Evolutionary conservation across 2,797 vertebrate genomes (phyloP).

Genomic region (Sebastiscus tertius): DNA sequence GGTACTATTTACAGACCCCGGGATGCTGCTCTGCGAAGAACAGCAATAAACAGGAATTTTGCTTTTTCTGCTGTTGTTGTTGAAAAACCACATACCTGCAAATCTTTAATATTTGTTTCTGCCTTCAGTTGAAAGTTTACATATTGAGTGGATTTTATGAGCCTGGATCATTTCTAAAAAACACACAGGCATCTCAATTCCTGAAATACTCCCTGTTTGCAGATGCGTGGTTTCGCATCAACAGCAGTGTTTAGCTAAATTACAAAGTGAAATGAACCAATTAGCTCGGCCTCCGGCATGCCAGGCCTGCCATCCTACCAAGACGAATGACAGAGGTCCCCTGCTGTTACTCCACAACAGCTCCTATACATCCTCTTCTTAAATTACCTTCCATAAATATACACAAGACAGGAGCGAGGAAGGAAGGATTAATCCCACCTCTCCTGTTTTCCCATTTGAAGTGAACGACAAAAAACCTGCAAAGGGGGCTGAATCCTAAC

Average conservation of each 20-base stretch:
- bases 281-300: slow-evolving; percentile 51
- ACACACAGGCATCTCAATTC: slow-evolving; percentile 22
- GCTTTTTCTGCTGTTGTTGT: slow-evolving; percentile 23
- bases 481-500: slow-evolving; percentile 62
- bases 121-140: neutral
- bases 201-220: slow-evolving; percentile 54
- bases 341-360: slow-evolving; percentile 54
- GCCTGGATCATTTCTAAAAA: neutral
- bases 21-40: slow-evolving; percentile 37
- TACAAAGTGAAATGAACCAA: slow-evolving; percentile 71
- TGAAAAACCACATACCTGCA: slow-evolving; percentile 38
- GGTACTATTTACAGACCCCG: slow-evolving; percentile 74
- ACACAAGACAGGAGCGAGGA: slow-evolving; percentile 51
- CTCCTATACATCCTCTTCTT: slow-evolving; percentile 57
- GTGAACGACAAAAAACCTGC: slow-evolving; percentile 23
- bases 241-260: slow-evolving; percentile 69
- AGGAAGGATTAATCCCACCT: slow-evolving; percentile 24
- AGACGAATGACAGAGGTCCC: slow-evolving; percentile 45
- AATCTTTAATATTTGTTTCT: neutral
- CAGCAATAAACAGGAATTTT: slow-evolving; percentile 38
- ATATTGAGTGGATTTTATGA: neutral
- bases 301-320: slow-evolving; percentile 46
- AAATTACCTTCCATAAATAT: slow-evolving; percentile 67
- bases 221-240: slow-evolving; percentile 52
- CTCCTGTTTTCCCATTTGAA: slow-evolving; percentile 28